These are phyloP conservation scores for Coptodon rendalli DNA, from an alignment of 2,113 vertebrate genomes.

Conservation along the genomic window DNA sequence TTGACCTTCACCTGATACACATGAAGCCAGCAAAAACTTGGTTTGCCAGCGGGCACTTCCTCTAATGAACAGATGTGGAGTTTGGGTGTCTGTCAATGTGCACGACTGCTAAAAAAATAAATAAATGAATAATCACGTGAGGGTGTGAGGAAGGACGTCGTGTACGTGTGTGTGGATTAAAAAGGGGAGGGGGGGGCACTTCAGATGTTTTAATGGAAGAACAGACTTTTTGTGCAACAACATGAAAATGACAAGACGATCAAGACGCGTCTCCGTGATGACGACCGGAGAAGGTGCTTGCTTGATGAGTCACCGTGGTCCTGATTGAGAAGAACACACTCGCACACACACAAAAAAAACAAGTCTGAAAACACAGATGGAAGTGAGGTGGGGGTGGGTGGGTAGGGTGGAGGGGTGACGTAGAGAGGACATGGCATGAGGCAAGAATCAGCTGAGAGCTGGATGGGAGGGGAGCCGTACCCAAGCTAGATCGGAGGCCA, in stretches of 20 bases:
- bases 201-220: slow-evolving; percentile 41
- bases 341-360: not conserved
- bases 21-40: not conserved
- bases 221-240: slow-evolving; percentile 30
- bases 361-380: slow-evolving; percentile 21
- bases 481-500: slow-evolving; percentile 19
- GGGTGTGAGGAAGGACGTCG: not conserved
- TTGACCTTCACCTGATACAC: slow-evolving; percentile 37
- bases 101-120: not conserved
- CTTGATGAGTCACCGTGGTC: slow-evolving; percentile 42
- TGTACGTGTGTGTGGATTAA: not conserved
- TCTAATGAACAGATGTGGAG: not conserved
- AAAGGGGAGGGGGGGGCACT: not conserved
- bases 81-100: not conserved
- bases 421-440: slow-evolving; percentile 49
- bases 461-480: slow-evolving; percentile 33
- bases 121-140: not conserved
- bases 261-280: not conserved
- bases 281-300: slow-evolving; percentile 16
- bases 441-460: slow-evolving; percentile 47
- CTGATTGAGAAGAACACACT: not conserved
- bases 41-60: not conserved
- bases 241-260: not conserved
- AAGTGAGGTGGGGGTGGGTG: not conserved
- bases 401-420: not conserved